Conservation (phyloP, 1,140 invertebrate genomes). For the Drosophila nigromelanica region DNA sequence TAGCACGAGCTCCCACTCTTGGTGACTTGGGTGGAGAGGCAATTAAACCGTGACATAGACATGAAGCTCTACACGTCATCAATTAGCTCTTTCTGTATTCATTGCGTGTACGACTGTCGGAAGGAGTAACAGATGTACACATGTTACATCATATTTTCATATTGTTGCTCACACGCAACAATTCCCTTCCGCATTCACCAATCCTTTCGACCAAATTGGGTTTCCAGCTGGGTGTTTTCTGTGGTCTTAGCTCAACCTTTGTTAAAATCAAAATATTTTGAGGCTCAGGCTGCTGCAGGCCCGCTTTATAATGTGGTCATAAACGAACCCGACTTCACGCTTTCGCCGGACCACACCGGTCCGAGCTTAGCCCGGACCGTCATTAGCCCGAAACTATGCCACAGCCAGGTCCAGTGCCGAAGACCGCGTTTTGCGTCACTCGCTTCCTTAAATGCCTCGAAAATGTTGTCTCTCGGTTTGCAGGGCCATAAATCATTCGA, state of each 20-base stretch:
- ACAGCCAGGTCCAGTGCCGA: slow-evolving; percentile 17
- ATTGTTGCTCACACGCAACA: background rate
- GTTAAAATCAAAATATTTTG: slow-evolving; percentile 75
- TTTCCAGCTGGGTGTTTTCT: slow-evolving; percentile 50
- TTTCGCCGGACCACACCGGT: slow-evolving; percentile 48
- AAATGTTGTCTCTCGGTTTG: slow-evolving; percentile 29
- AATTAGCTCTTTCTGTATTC: slow-evolving; percentile 57
- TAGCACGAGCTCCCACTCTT: slow-evolving; percentile 34
- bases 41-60: slow-evolving; percentile 67
- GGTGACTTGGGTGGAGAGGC: slow-evolving; percentile 31
- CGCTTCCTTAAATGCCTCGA: slow-evolving; percentile 20
- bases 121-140: slow-evolving; percentile 34
- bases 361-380: slow-evolving; percentile 16
- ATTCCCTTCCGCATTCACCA: slow-evolving; percentile 32
- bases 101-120: slow-evolving; percentile 42
- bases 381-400: slow-evolving; percentile 45
- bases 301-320: slow-evolving; percentile 61
- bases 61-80: slow-evolving; percentile 59
- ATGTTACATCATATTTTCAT: slow-evolving; percentile 50
- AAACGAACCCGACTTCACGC: slow-evolving; percentile 68
- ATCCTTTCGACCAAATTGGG: slow-evolving; percentile 34
- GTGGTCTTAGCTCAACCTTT: slow-evolving; percentile 45
- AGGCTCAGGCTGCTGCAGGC: slow-evolving; percentile 56
- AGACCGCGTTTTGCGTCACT: slow-evolving; percentile 62
- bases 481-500: slow-evolving; percentile 59